Percentiles rank a stretch among this genome's conserved stretches.
phyloP scores from a whole-genome alignment of 2,797 vertebrate genomes.

The Chloroceryle amazona region DNA sequence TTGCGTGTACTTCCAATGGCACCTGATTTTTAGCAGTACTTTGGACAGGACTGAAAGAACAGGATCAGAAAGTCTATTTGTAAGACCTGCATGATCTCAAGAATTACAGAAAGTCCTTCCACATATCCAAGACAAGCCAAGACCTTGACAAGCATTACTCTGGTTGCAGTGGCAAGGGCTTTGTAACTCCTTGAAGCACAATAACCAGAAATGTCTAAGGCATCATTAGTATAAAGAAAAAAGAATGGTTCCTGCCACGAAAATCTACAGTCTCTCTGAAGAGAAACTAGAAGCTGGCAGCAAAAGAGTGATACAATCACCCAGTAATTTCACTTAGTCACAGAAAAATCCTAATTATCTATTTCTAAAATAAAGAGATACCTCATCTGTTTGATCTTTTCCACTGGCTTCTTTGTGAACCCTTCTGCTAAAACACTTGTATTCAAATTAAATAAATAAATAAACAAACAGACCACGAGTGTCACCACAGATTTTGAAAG shows the following conservation, averaged over 20 bases:
- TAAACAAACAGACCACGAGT: neutral
- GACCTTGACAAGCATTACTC: neutral
- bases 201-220: neutral
- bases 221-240: neutral
- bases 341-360: neutral
- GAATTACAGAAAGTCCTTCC: neutral
- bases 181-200: neutral
- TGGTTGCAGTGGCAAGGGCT: neutral
- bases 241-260: neutral
- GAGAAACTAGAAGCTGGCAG: neutral
- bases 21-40: neutral
- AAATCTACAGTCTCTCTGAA: neutral
- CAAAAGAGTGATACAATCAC: neutral
- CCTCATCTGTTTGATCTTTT: neutral
- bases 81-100: neutral
- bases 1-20: accelerated
- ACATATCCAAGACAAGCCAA: accelerated
- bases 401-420: neutral
- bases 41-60: neutral
- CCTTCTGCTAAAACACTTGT: neutral
- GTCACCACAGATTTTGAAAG: neutral
- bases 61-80: neutral
- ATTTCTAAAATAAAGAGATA: neutral
- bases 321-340: neutral
- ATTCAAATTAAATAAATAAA: neutral